Conservation (phyloP, 2,113 vertebrate species). For the Mesembrinibis cayennensis region DNA sequence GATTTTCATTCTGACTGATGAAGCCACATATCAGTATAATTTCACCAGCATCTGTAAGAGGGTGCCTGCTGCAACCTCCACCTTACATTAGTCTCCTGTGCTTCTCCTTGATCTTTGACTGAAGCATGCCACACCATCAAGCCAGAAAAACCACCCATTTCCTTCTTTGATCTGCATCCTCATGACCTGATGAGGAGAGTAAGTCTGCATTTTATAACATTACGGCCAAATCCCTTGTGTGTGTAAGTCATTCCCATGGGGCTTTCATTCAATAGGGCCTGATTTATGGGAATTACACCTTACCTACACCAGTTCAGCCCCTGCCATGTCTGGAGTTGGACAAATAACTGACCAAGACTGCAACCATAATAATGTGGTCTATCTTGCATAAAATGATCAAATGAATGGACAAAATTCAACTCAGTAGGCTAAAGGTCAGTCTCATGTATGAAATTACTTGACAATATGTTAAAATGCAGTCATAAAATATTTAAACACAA, state of each 20-base stretch:
- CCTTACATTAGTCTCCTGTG: background rate
- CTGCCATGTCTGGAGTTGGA: background rate
- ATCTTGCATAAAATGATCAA: background rate
- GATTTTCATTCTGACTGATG: constrained; percentile 25
- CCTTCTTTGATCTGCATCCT: constrained; percentile 10
- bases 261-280: background rate
- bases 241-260: background rate
- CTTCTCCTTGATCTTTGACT: constrained; percentile 25
- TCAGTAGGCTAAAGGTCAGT: background rate
- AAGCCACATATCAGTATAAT: background rate
- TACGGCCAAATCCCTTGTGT: background rate
- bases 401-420: background rate
- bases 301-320: background rate
- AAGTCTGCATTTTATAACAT: background rate
- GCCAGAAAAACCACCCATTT: background rate
- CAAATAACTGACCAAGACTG: background rate
- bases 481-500: background rate
- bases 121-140: background rate
- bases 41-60: background rate
- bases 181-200: background rate
- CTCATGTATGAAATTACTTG: background rate
- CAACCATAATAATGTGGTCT: background rate
- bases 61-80: background rate
- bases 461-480: background rate
- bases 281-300: background rate